Conservation (phyloP, 2,888 invertebrate species). For the Prosopocoilus inquinatus region DNA sequence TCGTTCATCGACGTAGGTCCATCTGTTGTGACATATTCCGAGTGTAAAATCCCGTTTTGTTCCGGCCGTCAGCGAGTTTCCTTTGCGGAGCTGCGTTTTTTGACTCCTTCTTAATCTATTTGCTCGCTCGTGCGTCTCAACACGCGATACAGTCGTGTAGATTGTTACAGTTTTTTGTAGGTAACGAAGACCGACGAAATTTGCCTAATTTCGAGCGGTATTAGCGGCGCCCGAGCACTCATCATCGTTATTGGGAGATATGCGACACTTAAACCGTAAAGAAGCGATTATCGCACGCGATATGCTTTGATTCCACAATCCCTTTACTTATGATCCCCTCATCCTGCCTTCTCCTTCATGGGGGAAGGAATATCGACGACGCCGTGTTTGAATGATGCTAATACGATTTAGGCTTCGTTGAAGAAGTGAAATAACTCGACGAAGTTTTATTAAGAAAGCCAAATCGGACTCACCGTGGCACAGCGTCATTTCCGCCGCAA, state of each 20-base stretch:
- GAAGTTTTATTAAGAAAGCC: not conserved
- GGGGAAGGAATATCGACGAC: constrained; percentile 17
- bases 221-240: constrained; percentile 22
- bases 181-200: too few relatives aligned
- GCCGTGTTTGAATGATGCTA: constrained; percentile 25
- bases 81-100: constrained; percentile 8
- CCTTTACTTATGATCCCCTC: constrained; percentile 20
- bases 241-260: constrained; percentile 43
- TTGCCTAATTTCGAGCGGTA: not conserved
- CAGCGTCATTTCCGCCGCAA: too few relatives aligned
- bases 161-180: constrained; percentile 28
- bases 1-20: constrained; percentile 16
- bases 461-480: too few relatives aligned
- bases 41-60: constrained; percentile 18
- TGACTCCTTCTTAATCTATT: constrained; percentile 25
- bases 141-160: constrained; percentile 33
- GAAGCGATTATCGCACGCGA: constrained; percentile 45
- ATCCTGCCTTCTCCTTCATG: constrained; percentile 9
- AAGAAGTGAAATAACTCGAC: constrained; percentile 21
- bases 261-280: constrained; percentile 41
- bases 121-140: constrained; percentile 38
- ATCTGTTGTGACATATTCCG: constrained; percentile 18
- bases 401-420: constrained; percentile 25
- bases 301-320: constrained; percentile 42
- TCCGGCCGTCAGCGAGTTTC: constrained; percentile 18